phyloP scores from a whole-genome alignment of 2,888 invertebrate genomes.

The Imbricaverruca yamaguchii region DNA sequence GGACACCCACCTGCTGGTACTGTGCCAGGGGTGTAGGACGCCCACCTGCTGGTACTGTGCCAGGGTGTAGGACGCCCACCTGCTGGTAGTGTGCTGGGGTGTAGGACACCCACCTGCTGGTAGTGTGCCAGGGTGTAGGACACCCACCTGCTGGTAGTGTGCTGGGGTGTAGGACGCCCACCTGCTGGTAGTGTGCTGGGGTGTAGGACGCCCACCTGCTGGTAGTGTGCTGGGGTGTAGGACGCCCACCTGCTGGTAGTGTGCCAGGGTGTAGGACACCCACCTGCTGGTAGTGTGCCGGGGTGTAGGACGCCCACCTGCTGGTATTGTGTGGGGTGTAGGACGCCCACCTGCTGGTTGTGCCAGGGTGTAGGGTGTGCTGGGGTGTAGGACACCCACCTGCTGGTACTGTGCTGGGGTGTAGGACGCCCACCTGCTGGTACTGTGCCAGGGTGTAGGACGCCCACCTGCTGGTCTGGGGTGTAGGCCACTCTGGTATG shows the following conservation, averaged over 20 bases:
- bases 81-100: too few relatives aligned
- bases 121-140: constrained; percentile 38
- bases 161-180: too few relatives aligned
- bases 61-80: constrained; percentile 77
- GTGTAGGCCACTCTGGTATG: constrained; percentile 36
- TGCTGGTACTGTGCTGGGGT: constrained; percentile 36
- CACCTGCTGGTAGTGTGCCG: background rate
- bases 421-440: constrained; percentile 60
- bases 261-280: constrained; percentile 73
- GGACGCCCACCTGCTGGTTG: too few relatives aligned
- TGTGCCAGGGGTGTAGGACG: constrained; percentile 37
- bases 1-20: too few relatives aligned
- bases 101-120: too few relatives aligned
- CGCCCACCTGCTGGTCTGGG: constrained; percentile 44
- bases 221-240: constrained; percentile 37
- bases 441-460: constrained; percentile 76
- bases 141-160: background rate
- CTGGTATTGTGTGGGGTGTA: background rate
- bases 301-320: constrained; percentile 38
- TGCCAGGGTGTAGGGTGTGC: too few relatives aligned
- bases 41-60: constrained; percentile 75
- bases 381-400: too few relatives aligned
- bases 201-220: too few relatives aligned
- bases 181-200: too few relatives aligned
- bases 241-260: constrained; percentile 70